A percentile compares a stretch with the other conserved stretches of the same genome.
Conservation (phyloP, 2,113 vertebrate genomes). For the Todiramphus saurophagus region DNA sequence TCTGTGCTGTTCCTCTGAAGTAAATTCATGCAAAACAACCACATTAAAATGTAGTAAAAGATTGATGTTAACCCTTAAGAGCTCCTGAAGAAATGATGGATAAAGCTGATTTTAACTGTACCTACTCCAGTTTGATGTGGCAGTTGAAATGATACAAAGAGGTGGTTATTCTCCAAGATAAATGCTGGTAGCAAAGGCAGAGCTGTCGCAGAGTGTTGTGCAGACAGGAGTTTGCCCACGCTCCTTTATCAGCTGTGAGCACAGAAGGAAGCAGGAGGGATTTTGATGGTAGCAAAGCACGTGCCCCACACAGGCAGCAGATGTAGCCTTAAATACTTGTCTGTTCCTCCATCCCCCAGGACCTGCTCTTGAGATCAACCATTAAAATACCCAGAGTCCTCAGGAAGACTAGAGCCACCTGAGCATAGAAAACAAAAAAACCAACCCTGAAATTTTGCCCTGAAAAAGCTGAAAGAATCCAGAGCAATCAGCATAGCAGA, state of each 20-base stretch:
- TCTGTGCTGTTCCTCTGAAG: not conserved
- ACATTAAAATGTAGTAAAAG: not conserved
- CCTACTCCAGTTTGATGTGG: not conserved
- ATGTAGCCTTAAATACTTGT: rapidly evolving
- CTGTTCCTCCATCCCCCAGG: not conserved
- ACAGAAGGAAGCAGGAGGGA: not conserved
- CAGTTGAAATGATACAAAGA: rapidly evolving
- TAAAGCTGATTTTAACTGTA: not conserved
- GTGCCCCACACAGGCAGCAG: not conserved
- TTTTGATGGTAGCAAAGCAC: rapidly evolving
- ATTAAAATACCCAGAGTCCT: not conserved
- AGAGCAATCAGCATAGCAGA: not conserved
- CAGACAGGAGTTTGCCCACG: rapidly evolving
- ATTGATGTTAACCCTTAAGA: not conserved
- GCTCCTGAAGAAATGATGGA: not conserved
- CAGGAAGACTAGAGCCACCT: not conserved
- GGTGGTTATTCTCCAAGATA: not conserved
- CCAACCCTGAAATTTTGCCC: not conserved
- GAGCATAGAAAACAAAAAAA: not conserved
- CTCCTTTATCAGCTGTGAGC: not conserved
- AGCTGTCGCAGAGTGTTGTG: rapidly evolving
- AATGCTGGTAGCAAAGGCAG: rapidly evolving
- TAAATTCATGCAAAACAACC: not conserved
- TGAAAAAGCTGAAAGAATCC: not conserved
- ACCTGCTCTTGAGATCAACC: not conserved